phyloP scores from a whole-genome alignment of 2,888 invertebrate genomes.

The Drosophila pegasa region DNA sequence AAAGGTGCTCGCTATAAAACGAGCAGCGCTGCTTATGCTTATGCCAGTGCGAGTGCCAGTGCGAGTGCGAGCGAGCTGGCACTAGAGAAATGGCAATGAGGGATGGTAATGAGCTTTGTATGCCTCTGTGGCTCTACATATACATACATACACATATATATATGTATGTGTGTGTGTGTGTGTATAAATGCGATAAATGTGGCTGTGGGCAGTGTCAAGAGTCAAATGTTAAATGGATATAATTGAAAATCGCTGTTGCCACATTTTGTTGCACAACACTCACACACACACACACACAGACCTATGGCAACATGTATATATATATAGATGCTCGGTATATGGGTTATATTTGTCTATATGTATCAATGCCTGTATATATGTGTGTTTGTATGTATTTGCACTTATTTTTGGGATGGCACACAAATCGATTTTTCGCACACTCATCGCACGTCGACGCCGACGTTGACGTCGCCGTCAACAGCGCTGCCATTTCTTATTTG shows the following conservation, averaged over 20 bases:
- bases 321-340: conserved; percentile 30
- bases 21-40: conserved; percentile 40
- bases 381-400: conserved; percentile 42
- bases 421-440: conserved; percentile 78
- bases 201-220: conserved; percentile 57
- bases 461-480: conserved; percentile 30
- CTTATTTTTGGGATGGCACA: conserved; percentile 73
- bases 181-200: conserved; percentile 40
- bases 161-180: conserved; percentile 12
- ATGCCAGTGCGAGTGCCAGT: neutral
- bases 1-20: conserved; percentile 61
- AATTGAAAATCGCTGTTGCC: conserved; percentile 69
- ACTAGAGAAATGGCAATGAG: conserved; percentile 42
- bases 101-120: conserved; percentile 55
- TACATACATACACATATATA: too few relatives aligned
- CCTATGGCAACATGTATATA: conserved; percentile 46
- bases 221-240: conserved; percentile 66
- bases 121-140: neutral
- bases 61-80: conserved; percentile 33
- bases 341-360: conserved; percentile 25
- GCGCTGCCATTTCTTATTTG: conserved; percentile 63
- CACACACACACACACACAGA: conserved; percentile 39
- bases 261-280: conserved; percentile 73
- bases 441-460: conserved; percentile 52
- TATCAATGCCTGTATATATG: conserved; percentile 1